phyloP scores from a whole-genome alignment of 2,888 invertebrate species.

The Chironomus riparius region DNA sequence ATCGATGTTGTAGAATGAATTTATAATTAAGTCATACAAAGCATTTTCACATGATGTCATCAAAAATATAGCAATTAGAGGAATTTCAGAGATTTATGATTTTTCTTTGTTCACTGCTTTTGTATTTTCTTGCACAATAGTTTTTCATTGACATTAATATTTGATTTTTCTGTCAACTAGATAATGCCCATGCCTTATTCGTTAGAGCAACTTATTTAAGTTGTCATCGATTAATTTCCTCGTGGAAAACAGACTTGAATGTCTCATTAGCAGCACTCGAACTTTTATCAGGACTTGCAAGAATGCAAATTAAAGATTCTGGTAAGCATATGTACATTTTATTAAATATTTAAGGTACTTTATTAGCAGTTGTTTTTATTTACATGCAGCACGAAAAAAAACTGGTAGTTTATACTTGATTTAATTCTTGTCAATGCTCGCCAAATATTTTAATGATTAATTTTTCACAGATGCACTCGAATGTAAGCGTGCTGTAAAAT shows the following conservation, averaged over 20 bases:
- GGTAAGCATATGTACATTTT: slow-evolving; percentile 47
- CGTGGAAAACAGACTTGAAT: slow-evolving; percentile 92
- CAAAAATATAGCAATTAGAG: too few species aligned
- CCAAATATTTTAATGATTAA: background rate
- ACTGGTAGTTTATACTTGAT: slow-evolving; percentile 40
- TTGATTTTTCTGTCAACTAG: slow-evolving; percentile 40
- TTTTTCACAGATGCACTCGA: slow-evolving; percentile 64
- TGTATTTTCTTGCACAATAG: background rate
- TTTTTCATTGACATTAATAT: background rate
- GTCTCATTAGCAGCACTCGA: slow-evolving; percentile 90
- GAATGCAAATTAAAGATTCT: slow-evolving; percentile 80
- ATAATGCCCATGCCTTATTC: slow-evolving; percentile 79
- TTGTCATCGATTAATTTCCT: slow-evolving; percentile 87
- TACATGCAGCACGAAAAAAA: slow-evolving; percentile 46
- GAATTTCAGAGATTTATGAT: too few species aligned
- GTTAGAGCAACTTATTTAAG: slow-evolving; percentile 88
- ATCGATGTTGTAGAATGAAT: background rate
- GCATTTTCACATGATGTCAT: background rate
- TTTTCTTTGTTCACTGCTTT: too few species aligned
- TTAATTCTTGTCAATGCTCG: slow-evolving; percentile 21
- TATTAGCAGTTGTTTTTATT: slow-evolving; percentile 29
- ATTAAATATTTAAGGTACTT: background rate
- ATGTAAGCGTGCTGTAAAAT: slow-evolving; percentile 87
- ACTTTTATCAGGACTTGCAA: slow-evolving; percentile 79
- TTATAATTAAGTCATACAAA: background rate